Evolutionary conservation across 2,888 invertebrate genomes (phyloP), one percentile per base, ranked within the genome.

Genomic region (Pedicia rivosa): DNA sequence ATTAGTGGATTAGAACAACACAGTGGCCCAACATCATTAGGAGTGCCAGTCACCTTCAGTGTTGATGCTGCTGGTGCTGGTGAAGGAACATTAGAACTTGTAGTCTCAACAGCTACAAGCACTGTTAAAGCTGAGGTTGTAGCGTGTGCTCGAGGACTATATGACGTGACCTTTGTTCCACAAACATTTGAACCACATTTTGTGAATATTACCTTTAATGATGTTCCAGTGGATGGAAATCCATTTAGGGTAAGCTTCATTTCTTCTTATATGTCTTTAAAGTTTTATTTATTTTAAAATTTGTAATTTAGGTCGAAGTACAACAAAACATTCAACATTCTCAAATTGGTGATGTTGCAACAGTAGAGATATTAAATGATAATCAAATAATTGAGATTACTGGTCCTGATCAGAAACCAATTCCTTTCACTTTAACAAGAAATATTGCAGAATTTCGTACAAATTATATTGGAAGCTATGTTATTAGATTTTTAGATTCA

Each of bases 21-120:
- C 22, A 56, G 57, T 19, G 61, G 61, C 0, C 61, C 61, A 0
- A 55, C 59, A 2, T 55, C 56, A 0, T 69, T 88, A 8, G 86
- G 86, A 4, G 79, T 84, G 49, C 83, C 88, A 1, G 81, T 88
- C 1, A 90, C 88, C 0, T 90, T 90, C 56, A 84, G 84, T 47
- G 92, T 94, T 24, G 92, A 94, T 62, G 91, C 92, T 2, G 87
- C 88, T 0, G 84, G 88, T 50, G 92, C 94, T 3, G 94, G 94
- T 0, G 88, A 91, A 57, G 94, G 94, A 2, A 90, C 88, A 0
- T 63, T 91, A 4, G 91, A 91, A 52, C 65, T 92, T 12, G 90
- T 91, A 0, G 90, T 92, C 2, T 88, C 88, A 33, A 91, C 90
- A 0, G 75, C 77, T 45, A 83, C 84, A 13, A 82, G 86, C 36